Evolutionary conservation across 2,797 vertebrate species (phyloP).

Genomic region (Eutrigla gurnardus): DNA sequence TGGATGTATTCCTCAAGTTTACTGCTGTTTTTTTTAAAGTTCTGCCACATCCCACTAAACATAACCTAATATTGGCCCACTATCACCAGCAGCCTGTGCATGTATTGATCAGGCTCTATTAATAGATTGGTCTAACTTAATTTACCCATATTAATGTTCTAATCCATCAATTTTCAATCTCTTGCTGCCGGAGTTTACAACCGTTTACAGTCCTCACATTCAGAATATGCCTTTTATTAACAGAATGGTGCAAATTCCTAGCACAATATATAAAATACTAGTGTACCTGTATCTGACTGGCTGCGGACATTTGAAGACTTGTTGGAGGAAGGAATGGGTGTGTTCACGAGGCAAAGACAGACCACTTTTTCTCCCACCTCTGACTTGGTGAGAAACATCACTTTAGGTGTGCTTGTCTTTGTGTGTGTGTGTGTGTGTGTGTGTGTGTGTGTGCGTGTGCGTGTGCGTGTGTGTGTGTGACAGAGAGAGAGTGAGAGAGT

Average conservation of each 20-base stretch:
- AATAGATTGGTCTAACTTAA: neutral
- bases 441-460: neutral
- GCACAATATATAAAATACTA: neutral
- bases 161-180: neutral
- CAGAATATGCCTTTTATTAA: neutral
- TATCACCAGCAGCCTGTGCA: too few species aligned
- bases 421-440: neutral
- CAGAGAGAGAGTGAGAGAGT: too few species aligned
- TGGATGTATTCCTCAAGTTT: neutral
- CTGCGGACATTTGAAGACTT: neutral
- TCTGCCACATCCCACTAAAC: too few species aligned
- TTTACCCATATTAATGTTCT: neutral
- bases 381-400: slow-evolving; percentile 23
- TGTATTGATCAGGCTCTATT: neutral
- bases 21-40: too few species aligned
- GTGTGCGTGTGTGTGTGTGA: neutral
- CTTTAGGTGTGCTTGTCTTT: neutral
- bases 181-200: neutral
- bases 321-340: neutral
- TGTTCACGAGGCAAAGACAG: slow-evolving; percentile 6
- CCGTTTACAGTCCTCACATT: neutral
- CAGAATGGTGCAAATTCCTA: neutral
- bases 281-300: neutral
- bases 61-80: neutral
- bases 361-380: slow-evolving; percentile 27